Evolutionary conservation across 2,888 invertebrate genomes (phyloP), one percentile per base, ranked within the genome.

Genomic region (Heliconius ismenius): DNA sequence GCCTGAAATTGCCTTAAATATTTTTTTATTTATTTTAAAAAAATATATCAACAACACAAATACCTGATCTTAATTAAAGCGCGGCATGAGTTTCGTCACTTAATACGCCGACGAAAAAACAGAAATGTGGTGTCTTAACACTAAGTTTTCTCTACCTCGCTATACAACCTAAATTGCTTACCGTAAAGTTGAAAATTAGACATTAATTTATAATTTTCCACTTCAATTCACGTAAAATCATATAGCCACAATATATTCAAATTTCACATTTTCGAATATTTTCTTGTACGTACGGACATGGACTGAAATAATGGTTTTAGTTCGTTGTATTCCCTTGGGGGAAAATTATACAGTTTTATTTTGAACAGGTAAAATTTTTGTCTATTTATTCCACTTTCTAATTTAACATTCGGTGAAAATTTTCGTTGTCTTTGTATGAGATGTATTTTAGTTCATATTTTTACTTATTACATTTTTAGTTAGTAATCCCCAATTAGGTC

Each of bases 261-360:
- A 21, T 64, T 9, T 36, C 32, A 36, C 21, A 11, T 32, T n/a
- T 36, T 65, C 36, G 36, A 36, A 65, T 65, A 36, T 65, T 36
- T 65, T n/a, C 36, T 9, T 36, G 2, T 11, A 32, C 32, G 32
- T 32, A 9, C 6, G 15, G n/a, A 21, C n/a, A 2, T 36, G 21
- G 11, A n/a, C 32, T 3, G 64, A 64, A 64, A 32, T 64, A 64
- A 64, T 64, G 11, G 64, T 64, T 36, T 65, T 65, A 36, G 36
- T 65, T 65, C 11, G 36, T n/a, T 65, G n/a, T 39, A 36, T 39
- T 65, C 65, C 65, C 36, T n/a, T 1, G 65, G 6, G 2, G n/a
- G 36, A 7, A 18, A 28, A 32, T 63, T 32, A 21, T 63, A 63
- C 15, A 26, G 32, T 21, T 28, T 28, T 21, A 2, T 9, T 63